Conservation (phyloP, 2,113 vertebrate species). For the Scalopus aquaticus region DNA sequence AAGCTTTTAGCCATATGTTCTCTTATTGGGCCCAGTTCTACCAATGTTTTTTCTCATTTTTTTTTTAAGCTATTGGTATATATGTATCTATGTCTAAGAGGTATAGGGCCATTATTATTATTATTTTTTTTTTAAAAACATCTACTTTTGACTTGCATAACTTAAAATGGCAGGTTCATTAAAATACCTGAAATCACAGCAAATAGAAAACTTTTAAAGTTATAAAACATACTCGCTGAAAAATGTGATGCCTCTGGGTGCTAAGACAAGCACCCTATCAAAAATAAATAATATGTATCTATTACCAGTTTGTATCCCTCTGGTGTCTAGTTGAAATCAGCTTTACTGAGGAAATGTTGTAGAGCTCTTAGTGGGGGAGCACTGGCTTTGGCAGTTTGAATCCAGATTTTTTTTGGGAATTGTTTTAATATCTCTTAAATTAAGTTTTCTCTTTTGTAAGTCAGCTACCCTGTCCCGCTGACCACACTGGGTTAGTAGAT, state of each 20-base stretch:
- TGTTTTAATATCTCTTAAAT: neutral
- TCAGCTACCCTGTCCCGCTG: neutral
- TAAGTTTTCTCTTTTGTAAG: neutral
- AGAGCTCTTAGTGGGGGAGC: neutral
- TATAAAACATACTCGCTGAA: neutral
- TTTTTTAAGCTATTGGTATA: neutral
- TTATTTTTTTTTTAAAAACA: neutral
- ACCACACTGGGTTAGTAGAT: neutral
- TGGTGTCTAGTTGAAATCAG: neutral
- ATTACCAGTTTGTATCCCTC: neutral
- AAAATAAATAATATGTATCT: neutral
- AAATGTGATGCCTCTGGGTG: neutral
- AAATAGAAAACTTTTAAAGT: neutral
- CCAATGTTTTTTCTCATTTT: neutral
- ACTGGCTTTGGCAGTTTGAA: neutral
- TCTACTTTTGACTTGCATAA: constrained; percentile 21
- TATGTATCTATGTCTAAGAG: neutral
- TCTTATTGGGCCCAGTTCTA: neutral
- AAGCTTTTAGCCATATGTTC: neutral
- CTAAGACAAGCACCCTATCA: neutral
- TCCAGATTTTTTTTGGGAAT: neutral
- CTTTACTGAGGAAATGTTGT: neutral
- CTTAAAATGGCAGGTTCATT: neutral
- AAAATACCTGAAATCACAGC: neutral
- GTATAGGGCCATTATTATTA: neutral